phyloP scores from a whole-genome alignment of 2,888 invertebrate species.

The Catocala nupta region DNA sequence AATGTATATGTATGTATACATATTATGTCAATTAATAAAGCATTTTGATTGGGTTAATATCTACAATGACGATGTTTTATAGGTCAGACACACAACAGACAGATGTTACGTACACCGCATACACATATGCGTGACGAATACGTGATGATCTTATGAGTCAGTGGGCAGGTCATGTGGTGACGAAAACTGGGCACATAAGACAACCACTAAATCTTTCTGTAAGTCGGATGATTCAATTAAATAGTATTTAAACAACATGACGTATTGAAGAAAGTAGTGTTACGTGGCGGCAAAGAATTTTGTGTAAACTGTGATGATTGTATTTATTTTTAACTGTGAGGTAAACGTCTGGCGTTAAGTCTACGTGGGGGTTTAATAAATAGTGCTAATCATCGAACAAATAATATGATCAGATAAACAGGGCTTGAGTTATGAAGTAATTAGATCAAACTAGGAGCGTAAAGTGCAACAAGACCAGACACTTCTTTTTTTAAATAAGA shows the following conservation, averaged over 20 bases:
- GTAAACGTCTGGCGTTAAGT: conserved; percentile 17
- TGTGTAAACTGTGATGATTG: conserved; percentile 21
- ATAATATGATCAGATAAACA: not conserved
- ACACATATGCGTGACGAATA: not conserved
- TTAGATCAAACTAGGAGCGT: too few relatives aligned
- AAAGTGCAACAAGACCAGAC: too few relatives aligned
- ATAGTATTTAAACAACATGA: conserved; percentile 24
- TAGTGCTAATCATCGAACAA: not conserved
- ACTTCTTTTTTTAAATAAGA: too few relatives aligned
- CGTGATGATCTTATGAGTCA: conserved; percentile 9
- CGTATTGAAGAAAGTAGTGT: conserved; percentile 30
- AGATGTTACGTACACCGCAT: conserved; percentile 4
- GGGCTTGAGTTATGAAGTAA: too few relatives aligned
- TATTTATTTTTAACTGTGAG: conserved; percentile 42
- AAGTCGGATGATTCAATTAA: conserved; percentile 18
- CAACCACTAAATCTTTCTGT: conserved; percentile 9
- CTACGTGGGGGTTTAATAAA: conserved; percentile 3
- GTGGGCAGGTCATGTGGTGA: conserved; percentile 9
- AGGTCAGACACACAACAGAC: conserved; percentile 34
- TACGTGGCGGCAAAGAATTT: conserved; percentile 43
- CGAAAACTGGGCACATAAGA: conserved; percentile 11
- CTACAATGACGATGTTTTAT: conserved; percentile 5
- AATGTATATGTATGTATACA: not conserved
- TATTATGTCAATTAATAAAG: not conserved
- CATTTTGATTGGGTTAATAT: conserved; percentile 1